phyloP scores from a whole-genome alignment of 2,888 invertebrate genomes.

The Lamellibrachia columna region DNA sequence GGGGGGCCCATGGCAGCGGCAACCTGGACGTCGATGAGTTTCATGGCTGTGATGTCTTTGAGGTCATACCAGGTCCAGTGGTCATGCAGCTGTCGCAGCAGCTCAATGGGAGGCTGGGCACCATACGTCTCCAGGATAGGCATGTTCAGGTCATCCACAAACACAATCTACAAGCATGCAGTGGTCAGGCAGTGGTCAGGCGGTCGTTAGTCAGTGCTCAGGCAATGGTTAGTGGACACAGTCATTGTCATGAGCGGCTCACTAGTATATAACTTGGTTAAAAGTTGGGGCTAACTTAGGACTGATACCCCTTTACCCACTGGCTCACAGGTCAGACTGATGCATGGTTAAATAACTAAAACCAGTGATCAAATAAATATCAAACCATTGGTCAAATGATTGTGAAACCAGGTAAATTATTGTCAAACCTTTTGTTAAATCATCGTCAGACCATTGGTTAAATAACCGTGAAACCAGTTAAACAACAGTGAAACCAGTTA shows the following conservation, averaged over 20 bases:
- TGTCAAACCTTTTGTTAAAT: neutral
- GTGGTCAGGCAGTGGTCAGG: neutral
- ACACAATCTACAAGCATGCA: conserved; percentile 75
- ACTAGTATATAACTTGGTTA: neutral
- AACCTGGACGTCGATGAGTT: conserved; percentile 65
- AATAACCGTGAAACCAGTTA: too few species aligned
- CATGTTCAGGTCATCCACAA: conserved; percentile 97
- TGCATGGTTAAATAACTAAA: neutral
- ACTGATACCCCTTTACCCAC: too few species aligned
- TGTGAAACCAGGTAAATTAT: too few species aligned
- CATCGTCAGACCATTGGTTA: neutral
- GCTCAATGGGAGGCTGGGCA: conserved; percentile 93
- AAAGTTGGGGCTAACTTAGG: too few species aligned
- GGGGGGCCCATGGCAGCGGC: conserved; percentile 69
- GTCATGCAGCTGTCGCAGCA: conserved; percentile 71
- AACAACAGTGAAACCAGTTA: too few species aligned
- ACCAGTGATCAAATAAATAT: neutral
- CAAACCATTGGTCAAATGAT: neutral
- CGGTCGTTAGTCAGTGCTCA: neutral
- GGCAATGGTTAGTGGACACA: neutral
- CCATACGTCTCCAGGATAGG: conserved; percentile 89
- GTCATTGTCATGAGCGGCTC: neutral
- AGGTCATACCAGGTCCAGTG: conserved; percentile 66
- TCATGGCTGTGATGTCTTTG: conserved; percentile 63
- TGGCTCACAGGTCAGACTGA: too few species aligned